Conservation (phyloP, 2,888 invertebrate genomes). For the Agrochola lota region DNA sequence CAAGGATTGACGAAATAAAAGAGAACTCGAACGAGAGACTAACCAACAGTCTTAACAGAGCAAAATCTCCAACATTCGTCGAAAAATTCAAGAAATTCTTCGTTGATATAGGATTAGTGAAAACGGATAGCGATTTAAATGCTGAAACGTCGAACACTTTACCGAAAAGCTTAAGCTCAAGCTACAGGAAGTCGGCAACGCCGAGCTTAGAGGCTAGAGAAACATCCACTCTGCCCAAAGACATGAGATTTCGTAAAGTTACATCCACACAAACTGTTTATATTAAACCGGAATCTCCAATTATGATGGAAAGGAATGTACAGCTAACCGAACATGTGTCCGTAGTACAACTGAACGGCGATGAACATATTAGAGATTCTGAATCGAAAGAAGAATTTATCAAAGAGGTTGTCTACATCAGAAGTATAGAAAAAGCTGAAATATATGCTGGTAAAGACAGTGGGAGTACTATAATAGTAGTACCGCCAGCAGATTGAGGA, state of each 20-base stretch:
- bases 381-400: constrained; percentile 76
- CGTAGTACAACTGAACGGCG: constrained; percentile 84
- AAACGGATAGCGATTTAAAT: constrained; percentile 74
- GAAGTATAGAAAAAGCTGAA: constrained; percentile 81
- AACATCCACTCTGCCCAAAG: constrained; percentile 85
- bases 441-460: constrained; percentile 83
- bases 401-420: constrained; percentile 82
- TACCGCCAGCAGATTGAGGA: constrained; percentile 87
- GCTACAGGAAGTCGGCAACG: constrained; percentile 81
- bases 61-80: constrained; percentile 87
- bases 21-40: constrained; percentile 82
- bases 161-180: constrained; percentile 83
- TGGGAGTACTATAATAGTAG: constrained; percentile 86
- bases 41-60: constrained; percentile 83
- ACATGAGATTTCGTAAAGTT: constrained; percentile 87
- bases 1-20: constrained; percentile 82
- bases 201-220: constrained; percentile 81
- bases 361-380: constrained; percentile 78
- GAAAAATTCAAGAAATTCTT: constrained; percentile 88
- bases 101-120: constrained; percentile 84
- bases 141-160: constrained; percentile 76
- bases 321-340: constrained; percentile 84
- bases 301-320: constrained; percentile 72
- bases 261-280: constrained; percentile 86
- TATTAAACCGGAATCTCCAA: constrained; percentile 82